phyloP scores from a whole-genome alignment of 2,888 invertebrate genomes.

The Lepas anatifera region DNA sequence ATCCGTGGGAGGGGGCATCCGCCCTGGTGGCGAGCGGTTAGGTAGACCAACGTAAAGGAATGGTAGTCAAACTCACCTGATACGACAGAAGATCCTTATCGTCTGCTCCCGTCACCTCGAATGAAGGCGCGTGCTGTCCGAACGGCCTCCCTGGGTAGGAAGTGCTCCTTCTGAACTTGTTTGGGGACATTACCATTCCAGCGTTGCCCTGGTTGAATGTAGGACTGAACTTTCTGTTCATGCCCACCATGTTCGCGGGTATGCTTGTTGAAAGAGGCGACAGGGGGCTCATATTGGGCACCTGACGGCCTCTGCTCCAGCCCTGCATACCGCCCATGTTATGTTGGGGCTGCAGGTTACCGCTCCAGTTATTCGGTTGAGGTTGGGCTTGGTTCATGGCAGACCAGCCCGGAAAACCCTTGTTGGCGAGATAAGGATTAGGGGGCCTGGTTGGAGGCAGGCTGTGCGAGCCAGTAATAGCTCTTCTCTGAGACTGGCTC shows the following conservation, averaged over 20 bases:
- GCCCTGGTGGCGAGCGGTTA: too few relatives aligned
- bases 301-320: background rate
- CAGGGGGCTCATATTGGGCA: background rate
- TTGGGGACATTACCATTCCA: background rate
- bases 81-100: background rate
- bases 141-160: background rate
- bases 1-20: too few relatives aligned
- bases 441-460: background rate
- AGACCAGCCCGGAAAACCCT: background rate
- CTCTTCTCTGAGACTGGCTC: background rate
- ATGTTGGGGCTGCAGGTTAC: background rate
- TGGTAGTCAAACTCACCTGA: constrained; percentile 7
- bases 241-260: background rate
- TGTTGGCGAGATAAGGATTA: background rate
- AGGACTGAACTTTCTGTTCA: constrained; percentile 6
- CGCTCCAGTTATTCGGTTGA: background rate
- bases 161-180: constrained; percentile 5
- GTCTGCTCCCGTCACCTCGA: background rate
- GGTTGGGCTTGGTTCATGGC: background rate
- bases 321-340: background rate
- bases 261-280: background rate
- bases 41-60: too few relatives aligned
- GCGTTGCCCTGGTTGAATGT: background rate
- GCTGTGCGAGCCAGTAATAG: background rate
- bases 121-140: background rate